phyloP scores from a whole-genome alignment of 23 tunicate genomes.

The Halocynthia aurantium region DNA sequence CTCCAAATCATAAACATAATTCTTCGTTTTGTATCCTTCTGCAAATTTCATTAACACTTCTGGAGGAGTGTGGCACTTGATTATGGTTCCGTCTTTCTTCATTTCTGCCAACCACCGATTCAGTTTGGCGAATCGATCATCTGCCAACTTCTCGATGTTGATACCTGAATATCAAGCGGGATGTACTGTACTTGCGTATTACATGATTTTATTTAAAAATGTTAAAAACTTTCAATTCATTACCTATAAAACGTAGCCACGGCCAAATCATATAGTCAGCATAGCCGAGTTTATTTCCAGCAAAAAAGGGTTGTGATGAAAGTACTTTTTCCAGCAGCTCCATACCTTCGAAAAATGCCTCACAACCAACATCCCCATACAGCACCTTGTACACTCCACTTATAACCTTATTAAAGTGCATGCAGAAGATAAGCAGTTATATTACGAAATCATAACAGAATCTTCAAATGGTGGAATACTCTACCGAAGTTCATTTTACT shows the following conservation, averaged over 20 bases:
- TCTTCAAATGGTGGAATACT: no score
- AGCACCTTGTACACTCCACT: no score
- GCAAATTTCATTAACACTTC: not conserved
- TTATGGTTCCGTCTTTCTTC: not conserved
- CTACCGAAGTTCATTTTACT: no score
- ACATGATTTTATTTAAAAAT: not conserved
- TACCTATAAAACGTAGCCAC: conserved; percentile 10
- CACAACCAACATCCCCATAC: not conserved
- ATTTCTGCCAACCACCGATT: not conserved
- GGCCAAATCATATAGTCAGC: conserved; percentile 29
- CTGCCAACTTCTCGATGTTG: not conserved
- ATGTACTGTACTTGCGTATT: not conserved
- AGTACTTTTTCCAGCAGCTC: conserved; percentile 12
- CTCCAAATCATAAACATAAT: conserved; percentile 14
- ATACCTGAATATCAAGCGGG: not conserved
- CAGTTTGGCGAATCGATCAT: not conserved
- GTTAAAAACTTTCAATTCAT: not conserved
- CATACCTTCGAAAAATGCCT: not conserved
- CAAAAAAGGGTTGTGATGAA: not conserved
- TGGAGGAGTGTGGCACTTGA: not conserved
- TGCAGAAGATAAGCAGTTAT: no score
- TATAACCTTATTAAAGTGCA: no score
- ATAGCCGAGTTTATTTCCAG: conserved; percentile 8
- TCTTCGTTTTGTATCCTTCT: not conserved
- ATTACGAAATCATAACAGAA: no score